A percentile compares a stretch with the other conserved stretches of the same genome.
Conservation (phyloP, 2,797 vertebrate species). For the Staurois parvus region DNA sequence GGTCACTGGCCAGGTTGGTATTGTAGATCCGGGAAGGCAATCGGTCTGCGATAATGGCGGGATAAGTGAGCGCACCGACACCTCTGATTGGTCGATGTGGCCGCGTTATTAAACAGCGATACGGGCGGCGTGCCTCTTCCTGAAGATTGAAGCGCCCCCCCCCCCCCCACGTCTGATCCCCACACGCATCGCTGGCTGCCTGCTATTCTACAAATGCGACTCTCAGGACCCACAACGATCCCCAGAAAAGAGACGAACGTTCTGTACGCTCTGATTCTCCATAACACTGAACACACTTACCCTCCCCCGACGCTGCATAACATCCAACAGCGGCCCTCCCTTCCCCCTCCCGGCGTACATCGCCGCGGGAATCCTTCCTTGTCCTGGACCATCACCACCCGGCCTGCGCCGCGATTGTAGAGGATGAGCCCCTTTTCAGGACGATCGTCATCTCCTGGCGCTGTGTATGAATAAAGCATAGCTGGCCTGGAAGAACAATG, state of each 20-base stretch:
- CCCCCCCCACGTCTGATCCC: slow-evolving; percentile 79
- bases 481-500: not conserved
- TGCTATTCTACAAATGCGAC: slow-evolving; percentile 82
- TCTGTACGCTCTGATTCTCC: slow-evolving; percentile 72
- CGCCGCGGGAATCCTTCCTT: slow-evolving; percentile 35
- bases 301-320: slow-evolving; percentile 20
- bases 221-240: slow-evolving; percentile 51
- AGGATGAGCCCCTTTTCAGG: not conserved
- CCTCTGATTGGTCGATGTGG: not conserved
- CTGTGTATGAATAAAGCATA: slow-evolving; percentile 4
- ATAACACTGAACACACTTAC: slow-evolving; percentile 67
- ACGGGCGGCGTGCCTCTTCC: slow-evolving; percentile 8
- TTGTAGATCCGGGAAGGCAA: not conserved
- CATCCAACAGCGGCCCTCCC: slow-evolving; percentile 46
- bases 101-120: slow-evolving; percentile 19
- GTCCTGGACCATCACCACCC: slow-evolving; percentile 8
- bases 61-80: not conserved
- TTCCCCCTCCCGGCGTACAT: slow-evolving; percentile 16
- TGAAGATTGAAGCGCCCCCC: slow-evolving; percentile 61
- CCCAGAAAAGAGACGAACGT: slow-evolving; percentile 47
- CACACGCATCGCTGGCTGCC: slow-evolving; percentile 78
- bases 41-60: not conserved
- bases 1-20: not conserved
- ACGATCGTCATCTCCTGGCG: not conserved
- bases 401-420: not conserved